Percentiles rank a stretch among this genome's conserved stretches.
Conservation (phyloP, 2,888 invertebrate genomes). For the Diaprepes abbreviatus region DNA sequence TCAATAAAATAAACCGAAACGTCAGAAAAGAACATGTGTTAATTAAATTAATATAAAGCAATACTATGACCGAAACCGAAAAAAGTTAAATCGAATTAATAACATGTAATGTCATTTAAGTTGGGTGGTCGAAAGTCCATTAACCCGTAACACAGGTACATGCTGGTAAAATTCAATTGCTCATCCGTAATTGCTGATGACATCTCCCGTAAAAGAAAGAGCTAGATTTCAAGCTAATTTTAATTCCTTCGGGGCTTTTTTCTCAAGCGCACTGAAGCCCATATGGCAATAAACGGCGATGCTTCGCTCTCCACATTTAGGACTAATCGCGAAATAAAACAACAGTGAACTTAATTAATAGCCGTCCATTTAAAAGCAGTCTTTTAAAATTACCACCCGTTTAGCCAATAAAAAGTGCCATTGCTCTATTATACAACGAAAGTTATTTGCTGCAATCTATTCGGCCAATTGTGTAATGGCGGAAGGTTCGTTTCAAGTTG, state of each 20-base stretch:
- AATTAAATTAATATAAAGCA: no score
- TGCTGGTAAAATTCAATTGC: conserved; percentile 31
- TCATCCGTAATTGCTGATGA: conserved; percentile 25
- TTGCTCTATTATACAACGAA: conserved; percentile 55
- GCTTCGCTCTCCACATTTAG: conserved; percentile 21
- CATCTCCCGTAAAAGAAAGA: conserved; percentile 4
- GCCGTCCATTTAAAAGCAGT: conserved; percentile 33
- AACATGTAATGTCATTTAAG: no score
- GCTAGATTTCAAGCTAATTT: conserved; percentile 42
- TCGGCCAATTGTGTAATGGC: conserved; percentile 54
- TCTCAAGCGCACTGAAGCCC: conserved; percentile 13
- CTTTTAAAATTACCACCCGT: conserved; percentile 33
- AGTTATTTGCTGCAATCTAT: conserved; percentile 53
- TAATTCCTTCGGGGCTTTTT: conserved; percentile 26
- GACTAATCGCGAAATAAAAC: conserved; percentile 27
- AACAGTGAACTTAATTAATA: conserved; percentile 41
- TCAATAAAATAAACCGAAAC: no score
- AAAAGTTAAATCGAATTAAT: no score
- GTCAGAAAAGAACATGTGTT: no score
- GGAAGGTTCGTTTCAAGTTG: conserved; percentile 50
- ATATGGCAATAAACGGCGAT: conserved; percentile 21
- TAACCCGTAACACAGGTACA: not conserved
- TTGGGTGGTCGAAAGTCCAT: conserved; percentile 9
- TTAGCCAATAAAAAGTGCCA: conserved; percentile 53
- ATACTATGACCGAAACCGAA: no score